Percentiles rank a stretch among this genome's conserved stretches.
These are phyloP conservation scores for Gila robusta DNA, from an alignment of 2,797 vertebrate genomes.

Conservation along the genomic window DNA sequence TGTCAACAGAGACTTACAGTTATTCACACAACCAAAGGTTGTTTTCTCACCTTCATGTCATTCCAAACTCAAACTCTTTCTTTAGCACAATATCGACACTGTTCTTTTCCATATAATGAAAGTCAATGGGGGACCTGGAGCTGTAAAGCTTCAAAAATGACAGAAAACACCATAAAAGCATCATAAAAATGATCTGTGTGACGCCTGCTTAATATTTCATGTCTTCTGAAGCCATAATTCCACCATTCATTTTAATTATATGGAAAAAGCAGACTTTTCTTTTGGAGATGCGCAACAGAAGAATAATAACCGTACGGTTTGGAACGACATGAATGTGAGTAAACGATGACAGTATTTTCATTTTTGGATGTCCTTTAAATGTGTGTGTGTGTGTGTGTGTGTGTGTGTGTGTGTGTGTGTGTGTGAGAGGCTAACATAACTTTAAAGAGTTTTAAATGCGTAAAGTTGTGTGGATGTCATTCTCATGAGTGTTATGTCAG, in stretches of 20 bases:
- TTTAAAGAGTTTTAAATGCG: neutral
- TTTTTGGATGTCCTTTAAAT: neutral
- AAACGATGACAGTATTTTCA: neutral
- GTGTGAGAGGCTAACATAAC: neutral
- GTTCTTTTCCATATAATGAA: neutral
- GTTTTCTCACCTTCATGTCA: neutral
- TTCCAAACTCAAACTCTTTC: neutral
- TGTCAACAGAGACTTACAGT: no score
- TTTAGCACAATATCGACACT: neutral
- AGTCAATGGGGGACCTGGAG: neutral
- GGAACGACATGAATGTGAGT: neutral
- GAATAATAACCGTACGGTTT: neutral
- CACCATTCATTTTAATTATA: neutral
- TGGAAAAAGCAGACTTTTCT: neutral
- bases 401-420: neutral
- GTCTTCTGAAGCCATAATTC: conserved; percentile 1
- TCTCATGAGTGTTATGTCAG: conserved; percentile 3
- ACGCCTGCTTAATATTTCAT: neutral
- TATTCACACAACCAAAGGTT: neutral
- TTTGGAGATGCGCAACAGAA: neutral
- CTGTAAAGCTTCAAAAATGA: neutral
- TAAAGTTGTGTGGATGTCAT: conserved; percentile 5
- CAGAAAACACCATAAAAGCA: neutral
- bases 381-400: neutral
- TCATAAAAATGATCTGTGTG: neutral